Conservation (phyloP, 2,113 vertebrate species). For the Cervus canadensis region DNA sequence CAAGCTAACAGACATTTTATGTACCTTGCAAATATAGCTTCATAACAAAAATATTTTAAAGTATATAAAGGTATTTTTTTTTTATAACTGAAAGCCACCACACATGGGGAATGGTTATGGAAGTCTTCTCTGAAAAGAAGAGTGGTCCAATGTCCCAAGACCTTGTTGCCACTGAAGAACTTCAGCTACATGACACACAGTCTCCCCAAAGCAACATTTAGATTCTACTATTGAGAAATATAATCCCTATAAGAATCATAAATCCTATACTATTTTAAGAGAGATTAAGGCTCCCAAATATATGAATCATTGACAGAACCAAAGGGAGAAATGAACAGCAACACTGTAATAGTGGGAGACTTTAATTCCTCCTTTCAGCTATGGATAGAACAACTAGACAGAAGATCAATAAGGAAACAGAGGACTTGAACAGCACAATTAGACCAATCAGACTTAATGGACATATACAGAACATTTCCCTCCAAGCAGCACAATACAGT, state of each 20-base stretch:
- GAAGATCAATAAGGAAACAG: not conserved
- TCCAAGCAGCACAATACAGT: not conserved
- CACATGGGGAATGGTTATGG: not conserved
- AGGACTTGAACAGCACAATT: not conserved
- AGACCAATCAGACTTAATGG: not conserved
- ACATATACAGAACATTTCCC: not conserved
- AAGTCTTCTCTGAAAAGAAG: not conserved
- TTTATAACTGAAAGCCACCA: not conserved
- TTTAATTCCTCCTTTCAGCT: not conserved
- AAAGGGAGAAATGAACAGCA: not conserved
- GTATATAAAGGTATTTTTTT: conserved; percentile 19
- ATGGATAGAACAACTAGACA: not conserved
- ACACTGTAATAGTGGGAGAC: not conserved
- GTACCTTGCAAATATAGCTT: not conserved
- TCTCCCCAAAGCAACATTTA: not conserved
- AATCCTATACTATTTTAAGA: not conserved
- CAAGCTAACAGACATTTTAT: not conserved
- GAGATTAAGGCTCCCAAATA: not conserved
- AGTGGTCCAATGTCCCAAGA: not conserved
- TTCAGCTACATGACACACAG: not conserved
- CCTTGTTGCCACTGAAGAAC: not conserved
- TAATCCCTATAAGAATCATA: not conserved
- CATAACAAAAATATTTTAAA: not conserved
- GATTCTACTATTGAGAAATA: not conserved
- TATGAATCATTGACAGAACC: not conserved